Evolutionary conservation across 2,888 invertebrate species (phyloP).

Genomic region (Coecobrya sp.): DNA sequence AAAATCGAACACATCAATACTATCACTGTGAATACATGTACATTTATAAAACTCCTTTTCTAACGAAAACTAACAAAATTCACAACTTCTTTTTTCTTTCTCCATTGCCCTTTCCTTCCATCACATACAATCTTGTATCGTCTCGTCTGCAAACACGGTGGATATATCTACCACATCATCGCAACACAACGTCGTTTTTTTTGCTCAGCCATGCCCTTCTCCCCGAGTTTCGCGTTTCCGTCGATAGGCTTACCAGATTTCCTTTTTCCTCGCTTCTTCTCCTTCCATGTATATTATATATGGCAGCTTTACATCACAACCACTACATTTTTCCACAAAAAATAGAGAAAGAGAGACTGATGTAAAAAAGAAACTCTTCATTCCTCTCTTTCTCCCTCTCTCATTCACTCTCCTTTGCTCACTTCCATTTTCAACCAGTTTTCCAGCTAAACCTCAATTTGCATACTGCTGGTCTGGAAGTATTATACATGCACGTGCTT

Average conservation of each 20-base stretch:
- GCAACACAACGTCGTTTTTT: constrained; percentile 28
- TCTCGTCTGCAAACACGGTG: background rate
- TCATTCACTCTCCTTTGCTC: constrained; percentile 39
- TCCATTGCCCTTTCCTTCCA: background rate
- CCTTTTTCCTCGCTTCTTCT: constrained; percentile 28
- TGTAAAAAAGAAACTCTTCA: constrained; percentile 63
- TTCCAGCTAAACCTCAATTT: constrained; percentile 79
- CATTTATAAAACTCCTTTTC: constrained; percentile 17
- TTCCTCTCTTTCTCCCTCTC: constrained; percentile 54
- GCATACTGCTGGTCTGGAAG: constrained; percentile 78
- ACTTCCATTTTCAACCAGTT: constrained; percentile 78
- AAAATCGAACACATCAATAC: constrained; percentile 76
- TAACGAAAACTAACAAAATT: constrained; percentile 51
- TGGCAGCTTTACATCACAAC: constrained; percentile 50
- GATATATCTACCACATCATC: background rate
- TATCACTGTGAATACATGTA: background rate
- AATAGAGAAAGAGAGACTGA: constrained; percentile 54
- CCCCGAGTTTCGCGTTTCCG: constrained; percentile 59
- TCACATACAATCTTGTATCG: background rate
- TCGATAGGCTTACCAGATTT: constrained; percentile 79
- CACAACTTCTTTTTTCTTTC: constrained; percentile 13
- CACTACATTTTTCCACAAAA: constrained; percentile 23
- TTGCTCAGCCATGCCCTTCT: constrained; percentile 8
- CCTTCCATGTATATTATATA: constrained; percentile 20
- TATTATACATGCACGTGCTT: constrained; percentile 79